Percentiles rank a stretch among this genome's conserved stretches.
phyloP scores from a whole-genome alignment of 37 sponge, comb jelly and placozoan genomes.

The Aplysina aerophoba region DNA sequence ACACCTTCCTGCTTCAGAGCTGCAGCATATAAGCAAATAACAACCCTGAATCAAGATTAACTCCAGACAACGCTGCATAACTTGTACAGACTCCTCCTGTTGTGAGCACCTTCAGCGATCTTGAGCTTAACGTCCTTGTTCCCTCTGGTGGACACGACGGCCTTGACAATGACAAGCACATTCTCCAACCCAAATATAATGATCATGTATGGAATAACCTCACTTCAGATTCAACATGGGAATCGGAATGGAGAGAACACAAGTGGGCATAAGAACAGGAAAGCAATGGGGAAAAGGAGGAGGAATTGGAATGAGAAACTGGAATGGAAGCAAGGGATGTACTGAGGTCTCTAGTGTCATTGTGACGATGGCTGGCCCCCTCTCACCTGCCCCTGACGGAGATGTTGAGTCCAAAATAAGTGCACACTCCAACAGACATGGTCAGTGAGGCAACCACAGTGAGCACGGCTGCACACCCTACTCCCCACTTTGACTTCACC shows the following conservation, averaged over 20 bases:
- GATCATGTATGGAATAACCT: slow-evolving; percentile 93
- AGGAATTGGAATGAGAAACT: not conserved
- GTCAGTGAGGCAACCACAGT: slow-evolving; percentile 41
- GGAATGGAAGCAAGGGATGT: not conserved
- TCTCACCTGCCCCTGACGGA: slow-evolving; percentile 80
- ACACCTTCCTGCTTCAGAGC: slow-evolving; percentile 57
- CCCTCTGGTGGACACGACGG: slow-evolving; percentile 90
- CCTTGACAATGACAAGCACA: slow-evolving; percentile 88
- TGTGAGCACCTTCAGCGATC: slow-evolving; percentile 39
- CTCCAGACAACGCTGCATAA: not conserved
- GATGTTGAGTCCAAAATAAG: slow-evolving; percentile 87
- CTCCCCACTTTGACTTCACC: slow-evolving; percentile 35
- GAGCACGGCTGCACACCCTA: not conserved
- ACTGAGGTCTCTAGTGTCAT: too few species aligned
- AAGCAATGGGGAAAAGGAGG: not conserved
- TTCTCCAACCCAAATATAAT: slow-evolving; percentile 96
- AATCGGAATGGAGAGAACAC: too few species aligned
- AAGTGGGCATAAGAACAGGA: not conserved
- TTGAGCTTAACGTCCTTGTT: slow-evolving; percentile 59
- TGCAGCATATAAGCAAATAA: not conserved
- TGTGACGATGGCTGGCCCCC: too few species aligned
- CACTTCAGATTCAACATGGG: slow-evolving; percentile 56
- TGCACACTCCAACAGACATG: slow-evolving; percentile 97
- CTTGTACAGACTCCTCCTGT: not conserved
- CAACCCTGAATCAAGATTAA: not conserved